A percentile compares a stretch with the other conserved stretches of the same genome.
Evolutionary conservation across 2,888 invertebrate genomes (phyloP).

Genomic region (Conops quadrifasciatus): DNA sequence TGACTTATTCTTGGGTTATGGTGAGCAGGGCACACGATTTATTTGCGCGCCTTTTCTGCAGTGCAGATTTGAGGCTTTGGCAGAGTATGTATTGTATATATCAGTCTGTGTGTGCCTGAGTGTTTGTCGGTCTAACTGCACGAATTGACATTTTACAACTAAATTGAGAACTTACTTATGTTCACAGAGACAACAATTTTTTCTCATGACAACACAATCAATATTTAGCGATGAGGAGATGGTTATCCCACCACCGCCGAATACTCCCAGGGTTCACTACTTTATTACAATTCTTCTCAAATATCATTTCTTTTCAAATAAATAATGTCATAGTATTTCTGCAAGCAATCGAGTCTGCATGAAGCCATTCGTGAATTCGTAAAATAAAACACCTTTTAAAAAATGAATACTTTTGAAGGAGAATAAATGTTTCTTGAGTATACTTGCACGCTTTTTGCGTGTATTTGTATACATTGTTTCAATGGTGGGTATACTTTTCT

Average conservation of each 20-base stretch:
- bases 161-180: constrained; percentile 43
- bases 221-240: neutral
- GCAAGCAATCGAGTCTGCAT: neutral
- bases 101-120: neutral
- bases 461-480: too few species aligned
- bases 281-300: neutral
- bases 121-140: constrained; percentile 49
- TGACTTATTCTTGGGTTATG: neutral
- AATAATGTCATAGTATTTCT: neutral
- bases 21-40: neutral
- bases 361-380: too few species aligned
- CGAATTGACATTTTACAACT: constrained; percentile 63
- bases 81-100: neutral
- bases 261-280: neutral
- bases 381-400: too few species aligned
- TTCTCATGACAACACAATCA: constrained; percentile 39
- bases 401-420: too few species aligned
- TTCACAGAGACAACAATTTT: constrained; percentile 34
- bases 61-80: neutral
- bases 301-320: neutral
- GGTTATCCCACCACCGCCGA: neutral
- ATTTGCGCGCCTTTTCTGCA: neutral
- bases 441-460: too few species aligned
- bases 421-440: too few species aligned
- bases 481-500: too few species aligned